Conservation (phyloP, 64 coral and sea anemone genomes). For the Platygyra sinensis region DNA sequence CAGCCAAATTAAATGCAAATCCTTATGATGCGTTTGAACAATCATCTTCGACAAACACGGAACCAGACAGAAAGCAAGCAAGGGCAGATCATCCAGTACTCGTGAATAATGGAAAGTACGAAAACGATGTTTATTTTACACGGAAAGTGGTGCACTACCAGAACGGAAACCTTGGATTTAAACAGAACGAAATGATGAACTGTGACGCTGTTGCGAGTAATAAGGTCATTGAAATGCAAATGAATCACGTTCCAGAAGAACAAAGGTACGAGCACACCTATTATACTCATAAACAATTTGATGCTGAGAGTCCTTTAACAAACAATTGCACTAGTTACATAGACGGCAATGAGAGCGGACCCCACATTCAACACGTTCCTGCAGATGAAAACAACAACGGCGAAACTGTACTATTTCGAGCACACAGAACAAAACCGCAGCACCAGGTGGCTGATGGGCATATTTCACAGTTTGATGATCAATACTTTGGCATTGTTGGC, state of each 20-base stretch:
- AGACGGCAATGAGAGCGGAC: background rate
- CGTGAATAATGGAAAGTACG: conserved; percentile 25
- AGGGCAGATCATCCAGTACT: background rate
- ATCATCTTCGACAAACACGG: background rate
- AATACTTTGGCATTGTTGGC: conserved; percentile 17
- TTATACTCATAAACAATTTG: background rate
- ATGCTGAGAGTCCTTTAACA: background rate
- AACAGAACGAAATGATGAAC: conserved; percentile 38
- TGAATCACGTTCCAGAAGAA: background rate
- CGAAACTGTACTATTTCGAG: background rate
- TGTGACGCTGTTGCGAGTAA: conserved; percentile 12
- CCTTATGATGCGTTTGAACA: background rate
- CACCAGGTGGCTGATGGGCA: background rate
- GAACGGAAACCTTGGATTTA: conserved; percentile 50
- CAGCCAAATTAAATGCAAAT: conserved; percentile 21
- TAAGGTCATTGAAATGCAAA: conserved; percentile 63
- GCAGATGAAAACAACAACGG: conserved; percentile 9
- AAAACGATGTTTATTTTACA: conserved; percentile 44
- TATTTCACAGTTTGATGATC: conserved; percentile 37
- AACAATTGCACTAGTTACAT: background rate
- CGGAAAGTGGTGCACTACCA: conserved; percentile 15
- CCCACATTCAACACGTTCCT: background rate
- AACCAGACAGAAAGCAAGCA: background rate
- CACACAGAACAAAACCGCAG: background rate
- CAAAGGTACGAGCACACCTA: background rate